Evolutionary conservation across 2,113 vertebrate genomes (phyloP).

Genomic region (Todiramphus chloris): DNA sequence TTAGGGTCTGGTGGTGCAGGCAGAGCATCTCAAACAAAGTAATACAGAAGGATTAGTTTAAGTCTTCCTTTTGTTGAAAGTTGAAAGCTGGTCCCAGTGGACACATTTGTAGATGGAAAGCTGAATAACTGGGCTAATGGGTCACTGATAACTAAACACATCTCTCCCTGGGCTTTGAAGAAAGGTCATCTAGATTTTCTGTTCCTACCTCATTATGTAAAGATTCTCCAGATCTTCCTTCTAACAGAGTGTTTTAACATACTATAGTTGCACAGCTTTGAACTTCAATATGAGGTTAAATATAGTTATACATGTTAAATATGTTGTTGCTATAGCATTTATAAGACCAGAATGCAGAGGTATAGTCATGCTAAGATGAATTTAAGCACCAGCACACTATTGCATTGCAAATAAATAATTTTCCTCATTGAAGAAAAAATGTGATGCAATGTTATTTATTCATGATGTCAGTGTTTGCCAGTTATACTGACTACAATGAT

Average conservation of each 20-base stretch:
- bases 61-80: not conserved
- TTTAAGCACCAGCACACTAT: not conserved
- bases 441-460: not conserved
- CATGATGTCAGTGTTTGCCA: not conserved
- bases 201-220: not conserved
- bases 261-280: not conserved
- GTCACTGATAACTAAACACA: not conserved
- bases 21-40: not conserved
- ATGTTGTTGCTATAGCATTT: not conserved
- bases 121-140: not conserved
- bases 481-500: not conserved
- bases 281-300: not conserved
- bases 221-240: not conserved
- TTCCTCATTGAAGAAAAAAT: not conserved
- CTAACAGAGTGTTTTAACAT: not conserved
- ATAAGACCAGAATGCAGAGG: not conserved
- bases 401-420: not conserved
- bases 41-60: not conserved
- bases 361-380: not conserved
- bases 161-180: not conserved
- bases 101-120: not conserved
- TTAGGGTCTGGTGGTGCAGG: not conserved
- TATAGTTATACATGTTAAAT: not conserved
- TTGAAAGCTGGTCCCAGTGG: not conserved
- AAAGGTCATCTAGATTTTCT: not conserved